A percentile compares a stretch with the other conserved stretches of the same genome.
These are phyloP conservation scores for Alaudala cheleensis DNA, from an alignment of 2,113 vertebrate species.

Conservation along the genomic window DNA sequence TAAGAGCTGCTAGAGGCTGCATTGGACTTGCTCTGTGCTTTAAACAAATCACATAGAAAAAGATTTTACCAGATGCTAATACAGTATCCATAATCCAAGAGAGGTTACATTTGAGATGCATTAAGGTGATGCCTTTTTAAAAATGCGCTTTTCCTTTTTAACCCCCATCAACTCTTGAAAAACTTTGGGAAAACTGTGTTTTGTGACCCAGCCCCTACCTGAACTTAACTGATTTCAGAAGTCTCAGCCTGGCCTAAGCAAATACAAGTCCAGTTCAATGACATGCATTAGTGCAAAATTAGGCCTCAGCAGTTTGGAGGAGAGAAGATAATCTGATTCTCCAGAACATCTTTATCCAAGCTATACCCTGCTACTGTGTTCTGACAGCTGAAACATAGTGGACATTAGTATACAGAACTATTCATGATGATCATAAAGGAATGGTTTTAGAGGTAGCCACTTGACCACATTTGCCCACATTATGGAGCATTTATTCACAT, in stretches of 20 bases:
- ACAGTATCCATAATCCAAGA: not conserved
- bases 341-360: not conserved
- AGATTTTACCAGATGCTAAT: not conserved
- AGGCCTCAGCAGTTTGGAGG: not conserved
- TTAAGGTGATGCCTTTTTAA: not conserved
- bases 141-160: not conserved
- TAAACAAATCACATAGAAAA: not conserved
- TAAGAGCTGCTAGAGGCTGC: not conserved
- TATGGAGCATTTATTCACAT: not conserved
- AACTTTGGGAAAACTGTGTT: not conserved
- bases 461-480: not conserved
- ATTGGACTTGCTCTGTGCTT: not conserved
- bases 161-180: not conserved
- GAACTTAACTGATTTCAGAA: not conserved
- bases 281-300: not conserved
- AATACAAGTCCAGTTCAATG: not conserved
- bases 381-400: not conserved
- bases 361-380: not conserved
- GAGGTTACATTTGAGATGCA: not conserved
- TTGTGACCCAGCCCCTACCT: not conserved
- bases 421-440: not conserved
- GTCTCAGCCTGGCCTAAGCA: not conserved
- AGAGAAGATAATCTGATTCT: not conserved
- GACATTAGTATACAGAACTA: not conserved
- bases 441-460: not conserved